Base-by-base conservation (phyloP, 1,140 invertebrate species). In the Zeugodacus cucurbitae region DNA sequence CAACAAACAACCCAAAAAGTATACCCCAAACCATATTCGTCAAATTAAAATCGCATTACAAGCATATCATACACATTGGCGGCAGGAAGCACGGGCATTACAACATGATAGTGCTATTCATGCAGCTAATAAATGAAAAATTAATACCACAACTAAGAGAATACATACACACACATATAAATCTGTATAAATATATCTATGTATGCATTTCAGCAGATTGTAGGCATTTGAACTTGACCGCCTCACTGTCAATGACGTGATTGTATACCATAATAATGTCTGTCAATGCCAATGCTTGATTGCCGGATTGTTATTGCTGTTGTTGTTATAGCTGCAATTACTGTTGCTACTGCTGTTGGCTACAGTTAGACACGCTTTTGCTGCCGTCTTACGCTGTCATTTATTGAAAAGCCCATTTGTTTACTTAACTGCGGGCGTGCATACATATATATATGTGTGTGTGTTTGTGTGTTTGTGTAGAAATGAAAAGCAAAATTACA, bases 321-420 rank as follows among this genome's bases (percentile, higher is more conserved):
- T 70, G 29, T 26, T 64, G 67, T 37, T 70, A 59, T 7, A 14
- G 59, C 62, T 64, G 62, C 26, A 29, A 26, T 22, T 64, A 11
- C 26, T 70, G 67, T 37, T 34, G 32, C 67, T 70, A 32, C 10
- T 37, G 34, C 32, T 74, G 34, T 8, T 74, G 20, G 20, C 34
- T 41, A 74, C 34, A 74, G 17, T 74, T 74, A 74, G 67, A 17
- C 67, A 74, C 34, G 67, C 67, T 74, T 74, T 74, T 74, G 67
- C 67, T 74, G 67, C 67, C 67, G 67, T 37, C 67, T 74, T 74
- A 74, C 67, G 67, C 67, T 37, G 67, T 74, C 67, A 74, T 74
- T 74, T 74, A 74, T 74, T 74, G 32, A 74, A 74, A 74, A 74
- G 37, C 67, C 67, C 32, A 74, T 37, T 74, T 74, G 34, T 74